Conservation (phyloP, 2,113 vertebrate species). For the Urocolius indicus region DNA sequence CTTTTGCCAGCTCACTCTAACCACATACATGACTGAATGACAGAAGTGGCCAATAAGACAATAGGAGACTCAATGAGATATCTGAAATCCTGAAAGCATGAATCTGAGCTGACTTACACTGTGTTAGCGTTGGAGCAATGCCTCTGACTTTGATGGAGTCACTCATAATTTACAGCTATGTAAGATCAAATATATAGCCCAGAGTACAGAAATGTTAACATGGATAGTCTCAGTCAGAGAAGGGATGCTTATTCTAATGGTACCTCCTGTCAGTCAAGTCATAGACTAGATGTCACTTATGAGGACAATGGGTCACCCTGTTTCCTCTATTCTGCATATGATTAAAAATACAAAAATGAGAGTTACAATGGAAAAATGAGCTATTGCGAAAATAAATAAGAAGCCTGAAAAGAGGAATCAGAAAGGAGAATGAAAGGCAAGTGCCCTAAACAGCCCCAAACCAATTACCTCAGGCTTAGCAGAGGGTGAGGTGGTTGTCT, state of each 20-base stretch:
- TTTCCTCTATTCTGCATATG: neutral
- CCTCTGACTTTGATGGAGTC: slow-evolving; percentile 57
- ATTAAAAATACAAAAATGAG: slow-evolving; percentile 41
- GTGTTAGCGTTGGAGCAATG: neutral
- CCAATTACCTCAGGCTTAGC: neutral
- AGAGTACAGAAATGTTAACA: slow-evolving; percentile 8
- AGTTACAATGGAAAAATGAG: neutral
- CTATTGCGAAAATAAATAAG: neutral
- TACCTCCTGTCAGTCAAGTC: slow-evolving; percentile 33
- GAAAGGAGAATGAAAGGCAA: neutral
- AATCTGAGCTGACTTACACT: neutral
- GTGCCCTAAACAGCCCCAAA: neutral
- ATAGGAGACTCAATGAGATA: neutral
- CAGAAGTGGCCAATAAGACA: neutral
- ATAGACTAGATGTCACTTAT: neutral
- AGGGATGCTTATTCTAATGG: slow-evolving; percentile 21
- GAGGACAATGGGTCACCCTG: neutral
- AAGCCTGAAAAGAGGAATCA: neutral
- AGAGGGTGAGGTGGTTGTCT: neutral
- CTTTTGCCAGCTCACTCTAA: neutral
- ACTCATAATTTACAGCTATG: slow-evolving; percentile 58
- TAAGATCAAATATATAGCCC: slow-evolving; percentile 36
- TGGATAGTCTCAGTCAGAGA: neutral
- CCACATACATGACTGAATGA: neutral
- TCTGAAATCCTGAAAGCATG: neutral